Percentiles rank a stretch among this genome's conserved stretches.
Conservation (phyloP, 2,888 invertebrate genomes). For the Stenolophus ochropezus region DNA sequence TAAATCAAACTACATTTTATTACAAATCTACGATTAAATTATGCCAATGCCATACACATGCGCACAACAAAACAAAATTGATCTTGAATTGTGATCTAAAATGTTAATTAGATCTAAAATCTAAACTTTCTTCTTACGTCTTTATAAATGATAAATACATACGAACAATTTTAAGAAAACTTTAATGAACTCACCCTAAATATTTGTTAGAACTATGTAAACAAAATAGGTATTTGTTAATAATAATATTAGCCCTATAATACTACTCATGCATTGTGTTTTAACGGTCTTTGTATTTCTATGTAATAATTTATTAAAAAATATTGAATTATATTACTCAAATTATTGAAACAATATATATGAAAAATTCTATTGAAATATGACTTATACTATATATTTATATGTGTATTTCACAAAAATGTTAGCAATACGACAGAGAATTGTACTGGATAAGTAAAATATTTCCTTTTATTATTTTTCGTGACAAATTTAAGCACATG, state of each 20-base stretch:
- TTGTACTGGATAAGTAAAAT: no score
- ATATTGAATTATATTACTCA: no score
- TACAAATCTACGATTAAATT: not conserved
- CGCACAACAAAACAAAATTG: not conserved
- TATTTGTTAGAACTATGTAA: not conserved
- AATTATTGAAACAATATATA: no score
- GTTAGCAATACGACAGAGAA: no score
- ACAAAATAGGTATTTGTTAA: slow-evolving; percentile 3
- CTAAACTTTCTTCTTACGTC: slow-evolving; percentile 11
- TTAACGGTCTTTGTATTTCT: not conserved
- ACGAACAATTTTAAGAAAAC: not conserved
- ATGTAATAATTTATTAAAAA: no score
- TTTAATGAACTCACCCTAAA: slow-evolving; percentile 9
- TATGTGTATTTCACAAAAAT: no score
- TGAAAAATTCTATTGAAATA: no score
- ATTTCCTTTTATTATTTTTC: not conserved
- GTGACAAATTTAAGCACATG: not conserved
- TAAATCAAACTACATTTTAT: not conserved
- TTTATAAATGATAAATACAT: not conserved
- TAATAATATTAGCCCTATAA: not conserved
- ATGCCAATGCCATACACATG: not conserved
- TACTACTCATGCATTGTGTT: not conserved
- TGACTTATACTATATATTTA: no score
- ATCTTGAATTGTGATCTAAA: not conserved
- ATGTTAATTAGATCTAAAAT: slow-evolving; percentile 26